These are phyloP conservation scores for Nothobranchius kuhntae DNA, from an alignment of 2,113 vertebrate species.

Conservation along the genomic window DNA sequence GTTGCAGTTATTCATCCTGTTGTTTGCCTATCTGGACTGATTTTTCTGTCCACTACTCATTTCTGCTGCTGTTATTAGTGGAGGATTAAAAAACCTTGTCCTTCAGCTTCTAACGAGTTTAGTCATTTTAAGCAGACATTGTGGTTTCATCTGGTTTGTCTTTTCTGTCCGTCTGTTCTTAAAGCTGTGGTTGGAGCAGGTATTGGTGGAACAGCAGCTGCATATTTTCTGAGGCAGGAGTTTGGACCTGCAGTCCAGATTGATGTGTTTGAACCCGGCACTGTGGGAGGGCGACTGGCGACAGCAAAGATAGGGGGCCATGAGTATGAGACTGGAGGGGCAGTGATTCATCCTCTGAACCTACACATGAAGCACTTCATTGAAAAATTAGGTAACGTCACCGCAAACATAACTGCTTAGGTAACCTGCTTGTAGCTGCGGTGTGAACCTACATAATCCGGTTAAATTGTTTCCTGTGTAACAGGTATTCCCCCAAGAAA, in stretches of 20 bases:
- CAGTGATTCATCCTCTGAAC: slow-evolving; percentile 90
- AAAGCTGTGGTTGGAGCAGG: slow-evolving; percentile 91
- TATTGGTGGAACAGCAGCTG: slow-evolving; percentile 87
- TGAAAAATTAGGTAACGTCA: slow-evolving; percentile 84
- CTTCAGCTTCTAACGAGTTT: too few relatives aligned
- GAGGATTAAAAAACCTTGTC: too few relatives aligned
- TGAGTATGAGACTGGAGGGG: slow-evolving; percentile 85
- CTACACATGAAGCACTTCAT: slow-evolving; percentile 94
- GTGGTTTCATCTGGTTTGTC: not conserved
- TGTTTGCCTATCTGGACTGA: too few relatives aligned
- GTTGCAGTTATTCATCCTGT: too few relatives aligned
- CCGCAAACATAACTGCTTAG: not conserved
- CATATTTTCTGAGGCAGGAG: slow-evolving; percentile 88
- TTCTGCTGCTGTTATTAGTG: too few relatives aligned
- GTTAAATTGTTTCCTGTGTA: not conserved
- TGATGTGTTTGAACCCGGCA: slow-evolving; percentile 84
- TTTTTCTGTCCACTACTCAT: too few relatives aligned
- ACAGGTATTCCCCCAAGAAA: slow-evolving; percentile 78
- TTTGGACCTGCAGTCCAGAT: slow-evolving; percentile 85
- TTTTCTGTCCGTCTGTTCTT: not conserved
- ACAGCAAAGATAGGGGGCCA: slow-evolving; percentile 79
- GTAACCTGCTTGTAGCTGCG: too few relatives aligned
- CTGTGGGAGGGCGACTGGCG: slow-evolving; percentile 85
- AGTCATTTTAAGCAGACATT: not conserved
- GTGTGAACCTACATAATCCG: too few relatives aligned